Conservation (phyloP, 2,113 vertebrate genomes). For the Morone saxatilis region DNA sequence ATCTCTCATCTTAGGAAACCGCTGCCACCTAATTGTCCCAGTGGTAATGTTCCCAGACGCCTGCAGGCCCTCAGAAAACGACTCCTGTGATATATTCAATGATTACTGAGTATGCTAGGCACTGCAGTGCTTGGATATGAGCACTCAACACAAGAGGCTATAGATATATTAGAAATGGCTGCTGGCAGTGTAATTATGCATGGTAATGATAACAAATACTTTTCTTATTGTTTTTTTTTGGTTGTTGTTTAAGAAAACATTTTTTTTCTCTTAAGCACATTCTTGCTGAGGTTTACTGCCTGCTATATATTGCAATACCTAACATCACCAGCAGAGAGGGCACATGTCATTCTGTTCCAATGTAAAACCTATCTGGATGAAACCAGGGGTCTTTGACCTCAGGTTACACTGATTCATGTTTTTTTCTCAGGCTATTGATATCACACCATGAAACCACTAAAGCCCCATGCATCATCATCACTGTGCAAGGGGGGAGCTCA, state of each 20-base stretch:
- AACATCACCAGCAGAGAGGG: slow-evolving; percentile 58
- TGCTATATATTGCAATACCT: slow-evolving; percentile 32
- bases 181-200: slow-evolving; percentile 1
- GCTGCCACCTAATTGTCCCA: slow-evolving; percentile 49
- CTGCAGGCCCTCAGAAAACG: slow-evolving; percentile 46
- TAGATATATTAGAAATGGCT: slow-evolving; percentile 16
- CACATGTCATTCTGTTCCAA: slow-evolving; percentile 26
- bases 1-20: slow-evolving; percentile 50
- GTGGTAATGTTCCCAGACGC: slow-evolving; percentile 44
- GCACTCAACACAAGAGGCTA: slow-evolving; percentile 40
- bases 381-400: neutral
- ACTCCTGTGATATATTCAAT: slow-evolving; percentile 52
- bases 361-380: neutral
- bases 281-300: neutral
- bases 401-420: neutral
- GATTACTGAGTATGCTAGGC: slow-evolving; percentile 31
- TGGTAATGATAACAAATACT: neutral
- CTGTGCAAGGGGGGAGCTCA: neutral
- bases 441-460: neutral
- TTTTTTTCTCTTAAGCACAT: neutral
- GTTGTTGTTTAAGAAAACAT: neutral
- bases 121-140: slow-evolving; percentile 2
- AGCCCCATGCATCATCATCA: slow-evolving; percentile 4
- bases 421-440: slow-evolving; percentile 1
- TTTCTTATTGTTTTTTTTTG: neutral